These are phyloP conservation scores for Fratercula arctica DNA, from an alignment of 2,797 vertebrate species.

Conservation along the genomic window DNA sequence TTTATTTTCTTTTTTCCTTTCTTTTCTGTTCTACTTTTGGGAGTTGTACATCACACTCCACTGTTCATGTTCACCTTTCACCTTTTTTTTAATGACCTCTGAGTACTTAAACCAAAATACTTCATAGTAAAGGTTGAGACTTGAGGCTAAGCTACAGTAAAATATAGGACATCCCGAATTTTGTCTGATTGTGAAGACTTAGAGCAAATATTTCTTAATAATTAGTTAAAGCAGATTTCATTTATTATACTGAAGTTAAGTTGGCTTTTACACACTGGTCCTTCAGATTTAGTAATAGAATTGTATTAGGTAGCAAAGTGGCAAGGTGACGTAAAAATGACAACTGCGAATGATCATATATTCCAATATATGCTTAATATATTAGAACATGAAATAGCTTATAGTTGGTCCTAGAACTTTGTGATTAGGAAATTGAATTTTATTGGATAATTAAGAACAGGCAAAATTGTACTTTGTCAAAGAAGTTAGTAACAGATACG, in stretches of 20 bases:
- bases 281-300: background rate
- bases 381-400: background rate
- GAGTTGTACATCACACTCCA: background rate
- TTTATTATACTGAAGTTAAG: background rate
- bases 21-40: background rate
- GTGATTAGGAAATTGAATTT: background rate
- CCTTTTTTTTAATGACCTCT: background rate
- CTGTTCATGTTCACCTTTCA: background rate
- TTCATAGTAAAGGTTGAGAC: background rate
- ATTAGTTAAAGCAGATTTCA: background rate
- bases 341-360: background rate
- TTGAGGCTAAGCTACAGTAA: background rate
- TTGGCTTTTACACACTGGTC: background rate
- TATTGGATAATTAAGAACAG: background rate
- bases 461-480: background rate
- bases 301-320: background rate
- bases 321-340: background rate
- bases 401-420: background rate
- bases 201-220: background rate
- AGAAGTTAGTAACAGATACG: background rate
- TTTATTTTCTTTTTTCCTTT: no score
- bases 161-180: background rate
- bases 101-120: background rate
- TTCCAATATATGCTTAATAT: background rate
- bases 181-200: background rate